Base-by-base conservation (phyloP, 2,797 vertebrate genomes). In the Cossypha dichroa region DNA sequence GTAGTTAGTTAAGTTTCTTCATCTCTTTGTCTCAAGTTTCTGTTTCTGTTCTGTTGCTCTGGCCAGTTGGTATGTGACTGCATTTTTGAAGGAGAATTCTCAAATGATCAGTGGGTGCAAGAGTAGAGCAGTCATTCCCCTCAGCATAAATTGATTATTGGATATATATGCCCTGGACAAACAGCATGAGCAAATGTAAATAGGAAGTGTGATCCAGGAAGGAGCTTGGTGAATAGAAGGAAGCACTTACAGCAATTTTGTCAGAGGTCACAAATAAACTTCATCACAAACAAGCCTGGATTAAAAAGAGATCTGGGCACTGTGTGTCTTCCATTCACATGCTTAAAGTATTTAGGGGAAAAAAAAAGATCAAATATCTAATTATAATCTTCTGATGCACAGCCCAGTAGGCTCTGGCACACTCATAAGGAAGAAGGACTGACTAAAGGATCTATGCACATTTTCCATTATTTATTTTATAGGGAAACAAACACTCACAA, bases 391-490 rank as follows among this genome's bases (percentile, higher is more conserved):
- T 93, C 90, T 94, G 93, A 93, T 91, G 90, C 83, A 74, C 62
- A 78, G 62, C 63, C 92, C 91, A 43, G 87, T 69, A 74, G 66
- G 68, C 82, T 70, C 86, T 92, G 96, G 95, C 87, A 75, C 52
- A 52, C 3, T 94, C 45, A 43, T 45, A 63, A 59, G 90, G 88
- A 88, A 93, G 91, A 43, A 94, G 80, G 75, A 59, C 85, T 67
- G 38, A 49, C 29, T 74, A 93, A 66, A 95, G 87, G 88, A 81
- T 90, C 69, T 29, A 43, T 63, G 46, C 95, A 91, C 89, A 90
- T 97, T 98, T 98, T 97, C 97, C 97, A 91, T 92, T 97, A 97
- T 98, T 98, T 98, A 96, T 95, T 95, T 98, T 96, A 94, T 88
- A 94, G 74, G 46, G 84, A 93, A 97, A 96, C 2, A 33, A 97